Conservation (phyloP, 2,113 vertebrate genomes). For the Pelecanoides urinatrix region DNA sequence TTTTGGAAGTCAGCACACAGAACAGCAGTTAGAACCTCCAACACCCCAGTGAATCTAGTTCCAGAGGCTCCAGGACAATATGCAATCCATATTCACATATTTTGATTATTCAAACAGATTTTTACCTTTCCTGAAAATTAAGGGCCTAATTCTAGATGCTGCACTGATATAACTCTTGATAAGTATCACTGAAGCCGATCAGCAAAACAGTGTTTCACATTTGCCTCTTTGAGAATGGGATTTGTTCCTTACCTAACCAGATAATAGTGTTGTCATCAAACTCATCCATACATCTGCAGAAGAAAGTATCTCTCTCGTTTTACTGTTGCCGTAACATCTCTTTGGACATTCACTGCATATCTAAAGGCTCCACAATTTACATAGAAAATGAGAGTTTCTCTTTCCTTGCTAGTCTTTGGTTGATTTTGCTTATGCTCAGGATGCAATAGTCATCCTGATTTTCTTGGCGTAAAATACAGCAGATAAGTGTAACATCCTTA, state of each 20-base stretch:
- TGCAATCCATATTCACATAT: not conserved
- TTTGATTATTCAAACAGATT: constrained; percentile 1
- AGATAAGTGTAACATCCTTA: not conserved
- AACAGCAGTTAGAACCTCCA: not conserved
- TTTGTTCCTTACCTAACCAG: not conserved
- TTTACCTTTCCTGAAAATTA: not conserved
- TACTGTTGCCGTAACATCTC: not conserved
- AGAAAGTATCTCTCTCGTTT: not conserved
- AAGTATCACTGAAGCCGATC: not conserved
- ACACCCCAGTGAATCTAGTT: not conserved
- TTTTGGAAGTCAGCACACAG: not conserved
- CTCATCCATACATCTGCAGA: not conserved
- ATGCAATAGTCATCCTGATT: not conserved
- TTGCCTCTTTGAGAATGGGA: not conserved
- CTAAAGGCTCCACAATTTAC: not conserved
- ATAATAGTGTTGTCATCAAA: not conserved
- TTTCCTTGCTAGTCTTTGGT: not conserved
- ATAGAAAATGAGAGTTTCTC: not conserved
- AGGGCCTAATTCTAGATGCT: not conserved
- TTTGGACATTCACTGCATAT: not conserved
- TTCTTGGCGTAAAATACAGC: not conserved
- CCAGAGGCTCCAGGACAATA: not conserved
- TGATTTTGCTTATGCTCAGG: not conserved
- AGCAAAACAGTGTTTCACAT: not conserved
- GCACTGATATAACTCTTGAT: not conserved